These are phyloP conservation scores for Ramphastos sulfuratus DNA, from an alignment of 2,113 vertebrate species.

Conservation along the genomic window DNA sequence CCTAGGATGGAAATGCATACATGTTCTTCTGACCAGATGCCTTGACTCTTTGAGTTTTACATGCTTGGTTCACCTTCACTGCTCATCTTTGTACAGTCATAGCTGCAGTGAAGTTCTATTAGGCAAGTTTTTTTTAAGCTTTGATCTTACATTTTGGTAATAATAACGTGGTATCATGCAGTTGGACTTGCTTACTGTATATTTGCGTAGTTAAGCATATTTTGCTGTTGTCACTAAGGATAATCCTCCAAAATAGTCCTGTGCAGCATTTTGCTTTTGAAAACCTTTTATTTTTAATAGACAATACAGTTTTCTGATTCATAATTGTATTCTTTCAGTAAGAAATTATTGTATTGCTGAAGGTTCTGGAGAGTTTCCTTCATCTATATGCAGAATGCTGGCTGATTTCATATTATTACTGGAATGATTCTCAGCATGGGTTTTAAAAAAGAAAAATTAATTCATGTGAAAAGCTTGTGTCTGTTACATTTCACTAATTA, in stretches of 20 bases:
- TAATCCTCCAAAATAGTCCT: background rate
- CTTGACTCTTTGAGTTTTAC: background rate
- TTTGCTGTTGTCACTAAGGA: background rate
- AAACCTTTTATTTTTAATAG: conserved; percentile 2
- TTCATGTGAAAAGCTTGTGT: background rate
- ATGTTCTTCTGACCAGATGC: background rate
- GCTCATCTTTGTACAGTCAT: background rate
- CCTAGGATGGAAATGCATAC: background rate
- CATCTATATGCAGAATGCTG: background rate
- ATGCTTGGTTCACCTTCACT: background rate
- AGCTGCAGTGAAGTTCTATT: background rate
- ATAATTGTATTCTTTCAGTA: background rate
- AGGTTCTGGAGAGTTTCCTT: background rate
- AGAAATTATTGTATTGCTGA: background rate
- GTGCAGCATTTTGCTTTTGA: background rate
- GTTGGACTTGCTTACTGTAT: rapidly evolving
- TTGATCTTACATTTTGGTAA: background rate
- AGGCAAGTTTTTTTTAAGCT: background rate
- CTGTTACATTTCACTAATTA: background rate
- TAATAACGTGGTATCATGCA: background rate
- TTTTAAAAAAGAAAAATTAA: background rate
- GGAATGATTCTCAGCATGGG: background rate
- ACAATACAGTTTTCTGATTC: background rate
- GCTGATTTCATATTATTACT: background rate
- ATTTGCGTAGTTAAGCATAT: background rate